Percentiles rank a stretch among this genome's conserved stretches.
phyloP scores from a whole-genome alignment of 2,113 vertebrate species.

The Vombatus ursinus region DNA sequence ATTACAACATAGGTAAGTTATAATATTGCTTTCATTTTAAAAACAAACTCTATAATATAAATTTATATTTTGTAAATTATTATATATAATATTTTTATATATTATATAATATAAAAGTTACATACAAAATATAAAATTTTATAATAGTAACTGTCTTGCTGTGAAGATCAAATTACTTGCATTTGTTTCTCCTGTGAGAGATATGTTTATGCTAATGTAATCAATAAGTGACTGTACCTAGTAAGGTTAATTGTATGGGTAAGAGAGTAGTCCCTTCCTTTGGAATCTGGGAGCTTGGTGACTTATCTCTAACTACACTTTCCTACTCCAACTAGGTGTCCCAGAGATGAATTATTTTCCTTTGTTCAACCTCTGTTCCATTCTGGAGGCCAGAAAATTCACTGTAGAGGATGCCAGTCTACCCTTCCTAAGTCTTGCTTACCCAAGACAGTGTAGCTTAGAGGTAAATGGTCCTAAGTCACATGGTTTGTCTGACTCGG shows the following conservation, averaged over 20 bases:
- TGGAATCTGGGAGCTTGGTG: not conserved
- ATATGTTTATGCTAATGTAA: not conserved
- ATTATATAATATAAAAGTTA: too few relatives aligned
- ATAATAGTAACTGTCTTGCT: not conserved
- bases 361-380: not conserved
- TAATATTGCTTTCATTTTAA: constrained; percentile 6
- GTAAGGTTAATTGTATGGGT: not conserved
- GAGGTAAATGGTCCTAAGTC: not conserved
- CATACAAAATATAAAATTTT: too few relatives aligned
- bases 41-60: not conserved
- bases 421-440: not conserved
- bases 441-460: not conserved
- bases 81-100: too few relatives aligned
- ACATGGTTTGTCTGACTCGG: not conserved
- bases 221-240: not conserved
- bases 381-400: not conserved
- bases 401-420: not conserved
- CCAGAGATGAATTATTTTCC: not conserved
- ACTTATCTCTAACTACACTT: not conserved
- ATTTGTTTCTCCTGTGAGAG: not conserved
- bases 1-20: constrained; percentile 83
- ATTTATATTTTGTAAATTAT: too few relatives aligned
- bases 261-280: not conserved
- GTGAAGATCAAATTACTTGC: not conserved
- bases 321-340: not conserved